These are phyloP conservation scores for Hydrolagus colliei DNA, from an alignment of 2,797 vertebrate genomes.

Conservation along the genomic window DNA sequence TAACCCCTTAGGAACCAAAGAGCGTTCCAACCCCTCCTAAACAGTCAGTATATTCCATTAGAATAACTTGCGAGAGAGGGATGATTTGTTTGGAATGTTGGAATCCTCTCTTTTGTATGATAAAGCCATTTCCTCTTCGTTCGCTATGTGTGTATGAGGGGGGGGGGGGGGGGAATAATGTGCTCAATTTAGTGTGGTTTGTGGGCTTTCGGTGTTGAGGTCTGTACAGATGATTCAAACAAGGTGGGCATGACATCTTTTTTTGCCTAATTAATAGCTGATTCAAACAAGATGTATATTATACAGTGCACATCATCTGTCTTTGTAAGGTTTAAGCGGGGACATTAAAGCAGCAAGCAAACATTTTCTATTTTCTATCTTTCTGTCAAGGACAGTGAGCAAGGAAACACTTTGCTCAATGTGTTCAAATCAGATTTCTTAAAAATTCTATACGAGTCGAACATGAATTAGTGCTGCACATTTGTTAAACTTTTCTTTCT, in stretches of 20 bases:
- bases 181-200: constrained; percentile 7
- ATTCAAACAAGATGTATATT: constrained; percentile 27
- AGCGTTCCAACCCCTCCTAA: neutral
- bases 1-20: constrained; percentile 15
- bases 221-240: constrained; percentile 19
- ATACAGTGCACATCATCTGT: constrained; percentile 27
- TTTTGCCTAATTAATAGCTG: constrained; percentile 17
- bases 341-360: constrained; percentile 3
- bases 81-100: neutral
- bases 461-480: neutral
- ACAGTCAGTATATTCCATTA: neutral
- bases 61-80: neutral
- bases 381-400: neutral
- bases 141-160: too few relatives aligned
- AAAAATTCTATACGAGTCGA: neutral
- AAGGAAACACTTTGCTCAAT: neutral
- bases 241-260: constrained; percentile 26
- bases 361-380: neutral
- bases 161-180: neutral
- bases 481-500: neutral
- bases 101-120: too few relatives aligned
- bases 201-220: neutral
- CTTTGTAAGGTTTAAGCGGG: constrained; percentile 22
- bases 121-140: too few relatives aligned
- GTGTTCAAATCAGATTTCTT: neutral